Base-by-base conservation (phyloP, 2,113 vertebrate genomes). In the Hydrolagus affinis region DNA sequence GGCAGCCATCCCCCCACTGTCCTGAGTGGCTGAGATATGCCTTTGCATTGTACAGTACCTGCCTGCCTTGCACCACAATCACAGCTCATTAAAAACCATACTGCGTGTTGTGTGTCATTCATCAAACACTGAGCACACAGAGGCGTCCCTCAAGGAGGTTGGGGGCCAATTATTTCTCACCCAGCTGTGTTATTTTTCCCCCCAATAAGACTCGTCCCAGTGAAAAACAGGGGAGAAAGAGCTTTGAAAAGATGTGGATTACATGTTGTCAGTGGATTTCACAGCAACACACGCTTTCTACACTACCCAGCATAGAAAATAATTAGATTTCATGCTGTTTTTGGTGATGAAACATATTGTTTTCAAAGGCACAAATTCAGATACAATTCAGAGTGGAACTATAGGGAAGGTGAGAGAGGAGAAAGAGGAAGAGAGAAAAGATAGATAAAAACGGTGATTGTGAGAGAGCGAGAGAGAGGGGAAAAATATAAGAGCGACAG, bases 121-220 rank as follows among this genome's bases (percentile, higher is more conserved):
- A 44, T 66, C 78, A 83, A 83, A 83, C 14, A 83, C 60, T 83
- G 78, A 83, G 57, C 60, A 83, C 28, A 66, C 60, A 64, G 60
- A 83, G 66, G 28, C 64, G 77, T 80, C 59, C 77, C 77, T 80
- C 66, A 83, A 83, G 60, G 78, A 66, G 60, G 32, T 66, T 28
- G 78, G 78, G 76, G 60, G 28, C 78, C 25, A 83, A 66, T 80
- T 80, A 80, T 64, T 75, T 80, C 77, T 25, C 77, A 80, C 77
- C 60, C 77, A 64, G 59, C 77, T 80, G 62, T 30, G 62, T 60
- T 23, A 12, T 80, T 14, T 62, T 19, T n/a, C 56, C 21, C 21
- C 19, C 4, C 73, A 75, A 30, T 75, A 8, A 75, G 56, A 75
- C 56, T 32, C 56, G 73, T 32, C 28, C 71, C 6, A 75, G 32